phyloP scores from a whole-genome alignment of 2,113 vertebrate species.

The Puffinus mauretanicus region DNA sequence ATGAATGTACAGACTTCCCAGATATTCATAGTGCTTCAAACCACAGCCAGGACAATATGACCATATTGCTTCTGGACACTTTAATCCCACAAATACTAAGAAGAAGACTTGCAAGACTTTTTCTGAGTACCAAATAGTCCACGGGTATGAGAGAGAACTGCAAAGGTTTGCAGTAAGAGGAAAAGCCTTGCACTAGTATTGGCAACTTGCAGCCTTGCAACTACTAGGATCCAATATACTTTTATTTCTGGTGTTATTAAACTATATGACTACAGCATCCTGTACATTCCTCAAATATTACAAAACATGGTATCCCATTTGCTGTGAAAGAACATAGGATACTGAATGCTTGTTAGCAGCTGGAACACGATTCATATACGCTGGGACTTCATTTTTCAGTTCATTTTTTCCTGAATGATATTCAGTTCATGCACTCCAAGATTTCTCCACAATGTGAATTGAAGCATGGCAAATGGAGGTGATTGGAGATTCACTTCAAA shows the following conservation, averaged over 20 bases:
- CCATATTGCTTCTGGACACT: neutral
- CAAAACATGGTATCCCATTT: neutral
- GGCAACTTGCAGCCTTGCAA: neutral
- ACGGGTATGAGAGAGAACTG: neutral
- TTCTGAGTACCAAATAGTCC: fast-evolving
- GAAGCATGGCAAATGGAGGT: neutral
- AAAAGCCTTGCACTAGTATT: neutral
- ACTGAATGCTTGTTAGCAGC: neutral
- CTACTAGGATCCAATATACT: neutral
- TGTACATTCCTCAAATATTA: neutral
- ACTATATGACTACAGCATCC: neutral
- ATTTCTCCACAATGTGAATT: neutral
- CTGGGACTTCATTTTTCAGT: neutral
- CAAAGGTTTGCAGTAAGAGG: neutral
- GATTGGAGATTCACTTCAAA: neutral
- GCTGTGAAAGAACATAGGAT: neutral
- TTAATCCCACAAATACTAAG: neutral
- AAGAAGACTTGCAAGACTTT: neutral
- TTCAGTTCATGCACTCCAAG: neutral
- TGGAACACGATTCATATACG: neutral
- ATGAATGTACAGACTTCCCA: neutral
- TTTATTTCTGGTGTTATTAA: neutral
- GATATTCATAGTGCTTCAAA: neutral
- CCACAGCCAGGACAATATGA: neutral
- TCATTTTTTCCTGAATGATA: neutral